phyloP scores from a whole-genome alignment of 2,113 vertebrate species.

The Pelodiscus sinensis region DNA sequence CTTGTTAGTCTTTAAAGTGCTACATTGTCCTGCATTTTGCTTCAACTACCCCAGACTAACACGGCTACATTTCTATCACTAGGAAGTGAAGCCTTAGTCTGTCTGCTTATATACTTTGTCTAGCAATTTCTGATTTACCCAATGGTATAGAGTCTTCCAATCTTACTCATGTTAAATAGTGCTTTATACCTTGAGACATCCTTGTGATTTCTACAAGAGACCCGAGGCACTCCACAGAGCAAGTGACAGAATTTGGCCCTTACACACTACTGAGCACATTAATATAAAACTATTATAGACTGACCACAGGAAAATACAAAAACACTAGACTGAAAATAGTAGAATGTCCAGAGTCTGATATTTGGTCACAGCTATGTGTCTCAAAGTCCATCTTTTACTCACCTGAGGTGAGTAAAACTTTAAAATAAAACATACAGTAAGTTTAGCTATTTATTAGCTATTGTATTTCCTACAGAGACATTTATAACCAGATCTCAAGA shows the following conservation, averaged over 20 bases:
- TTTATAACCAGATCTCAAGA: not conserved
- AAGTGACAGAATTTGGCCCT: not conserved
- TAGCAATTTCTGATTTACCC: too few species aligned
- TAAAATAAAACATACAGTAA: not conserved
- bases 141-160: not conserved
- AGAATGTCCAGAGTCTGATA: too few species aligned
- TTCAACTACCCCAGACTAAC: too few species aligned
- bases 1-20: too few species aligned
- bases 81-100: not conserved
- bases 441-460: not conserved
- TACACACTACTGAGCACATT: not conserved
- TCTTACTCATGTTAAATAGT: not conserved
- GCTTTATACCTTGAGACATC: not conserved
- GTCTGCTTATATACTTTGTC: not conserved
- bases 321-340: not conserved
- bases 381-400: not conserved
- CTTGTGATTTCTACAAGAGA: not conserved
- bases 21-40: too few species aligned
- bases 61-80: not conserved
- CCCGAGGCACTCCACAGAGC: not conserved
- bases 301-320: not conserved
- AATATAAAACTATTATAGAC: not conserved
- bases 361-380: not conserved
- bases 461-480: not conserved
- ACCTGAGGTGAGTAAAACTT: not conserved